A percentile compares a stretch with the other conserved stretches of the same genome.
Conservation (phyloP, 2,888 invertebrate genomes). For the Campoplex nolae region DNA sequence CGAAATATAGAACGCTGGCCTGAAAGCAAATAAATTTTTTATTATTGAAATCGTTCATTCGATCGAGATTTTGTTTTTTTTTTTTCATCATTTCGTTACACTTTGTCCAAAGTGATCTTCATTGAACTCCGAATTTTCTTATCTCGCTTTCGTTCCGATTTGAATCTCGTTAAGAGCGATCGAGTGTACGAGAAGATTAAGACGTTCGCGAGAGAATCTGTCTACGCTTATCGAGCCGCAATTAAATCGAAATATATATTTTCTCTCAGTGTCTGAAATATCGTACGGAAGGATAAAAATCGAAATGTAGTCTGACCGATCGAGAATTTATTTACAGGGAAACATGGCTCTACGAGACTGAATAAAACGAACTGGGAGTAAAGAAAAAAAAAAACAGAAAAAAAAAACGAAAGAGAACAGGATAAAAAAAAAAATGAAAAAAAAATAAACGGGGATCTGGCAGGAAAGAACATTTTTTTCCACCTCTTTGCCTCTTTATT, state of each 20-base stretch:
- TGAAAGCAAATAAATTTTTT: too few relatives aligned
- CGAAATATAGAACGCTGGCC: background rate
- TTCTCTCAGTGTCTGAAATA: background rate
- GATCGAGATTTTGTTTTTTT: background rate
- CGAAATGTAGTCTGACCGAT: conserved; percentile 25
- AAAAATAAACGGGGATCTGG: conserved; percentile 19
- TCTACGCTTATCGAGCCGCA: background rate
- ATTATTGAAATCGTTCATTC: background rate
- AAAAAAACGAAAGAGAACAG: conserved; percentile 44
- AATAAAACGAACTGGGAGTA: conserved; percentile 62
- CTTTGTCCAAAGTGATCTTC: background rate
- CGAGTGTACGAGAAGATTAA: conserved; percentile 59
- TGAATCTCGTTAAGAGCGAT: conserved; percentile 64
- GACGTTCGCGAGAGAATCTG: background rate
- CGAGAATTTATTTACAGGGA: conserved; percentile 64
- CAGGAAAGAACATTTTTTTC: conserved; percentile 47
- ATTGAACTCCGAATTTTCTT: background rate
- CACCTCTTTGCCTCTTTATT: conserved; percentile 41
- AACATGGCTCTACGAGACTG: conserved; percentile 3
- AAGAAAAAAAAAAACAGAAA: conserved; percentile 56
- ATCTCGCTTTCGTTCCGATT: conserved; percentile 4
- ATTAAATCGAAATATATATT: background rate
- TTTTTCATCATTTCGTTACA: background rate
- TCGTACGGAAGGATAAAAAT: background rate
- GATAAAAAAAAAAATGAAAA: conserved; percentile 59